Percentiles rank a stretch among this genome's conserved stretches.
phyloP scores from a whole-genome alignment of 2,797 vertebrate genomes.

The Pangasius sanitwongsei region DNA sequence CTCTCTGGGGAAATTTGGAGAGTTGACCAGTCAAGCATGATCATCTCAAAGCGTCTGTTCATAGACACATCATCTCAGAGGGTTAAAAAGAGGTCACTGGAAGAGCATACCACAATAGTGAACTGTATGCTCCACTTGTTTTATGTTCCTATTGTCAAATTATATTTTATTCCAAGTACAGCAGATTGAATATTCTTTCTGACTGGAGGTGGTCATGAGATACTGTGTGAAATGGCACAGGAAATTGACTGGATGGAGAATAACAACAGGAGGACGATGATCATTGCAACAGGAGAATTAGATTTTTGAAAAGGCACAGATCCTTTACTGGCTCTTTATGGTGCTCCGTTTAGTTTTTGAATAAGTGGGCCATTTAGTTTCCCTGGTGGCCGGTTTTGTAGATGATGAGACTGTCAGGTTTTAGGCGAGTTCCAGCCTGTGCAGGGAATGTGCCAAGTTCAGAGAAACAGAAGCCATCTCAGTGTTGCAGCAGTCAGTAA shows the following conservation, averaged over 20 bases:
- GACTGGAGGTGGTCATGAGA: conserved; percentile 11
- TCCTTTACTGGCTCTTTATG: conserved; percentile 19
- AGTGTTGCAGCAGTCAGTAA: conserved; percentile 51
- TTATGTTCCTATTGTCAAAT: background rate
- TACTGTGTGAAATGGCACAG: conserved; percentile 15
- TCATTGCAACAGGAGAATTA: conserved; percentile 19
- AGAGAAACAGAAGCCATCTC: conserved; percentile 50
- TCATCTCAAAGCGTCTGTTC: background rate
- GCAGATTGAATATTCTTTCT: background rate
- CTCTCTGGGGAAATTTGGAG: background rate
- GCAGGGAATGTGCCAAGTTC: conserved; percentile 52
- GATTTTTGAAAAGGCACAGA: conserved; percentile 29
- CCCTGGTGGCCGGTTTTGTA: conserved; percentile 1
- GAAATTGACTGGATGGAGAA: conserved; percentile 9
- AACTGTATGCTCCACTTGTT: conserved; percentile 8
- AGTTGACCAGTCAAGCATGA: background rate
- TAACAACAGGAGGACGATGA: background rate
- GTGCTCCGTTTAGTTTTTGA: conserved; percentile 27
- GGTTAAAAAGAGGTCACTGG: background rate
- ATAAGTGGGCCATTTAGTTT: conserved; percentile 46
- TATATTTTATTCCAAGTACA: background rate
- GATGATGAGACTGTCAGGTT: background rate
- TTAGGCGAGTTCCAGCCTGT: conserved; percentile 40
- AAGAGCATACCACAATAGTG: background rate
- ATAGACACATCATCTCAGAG: background rate